Base-by-base conservation (phyloP, 2,888 invertebrate genomes). In the Eupsilia transversa region DNA sequence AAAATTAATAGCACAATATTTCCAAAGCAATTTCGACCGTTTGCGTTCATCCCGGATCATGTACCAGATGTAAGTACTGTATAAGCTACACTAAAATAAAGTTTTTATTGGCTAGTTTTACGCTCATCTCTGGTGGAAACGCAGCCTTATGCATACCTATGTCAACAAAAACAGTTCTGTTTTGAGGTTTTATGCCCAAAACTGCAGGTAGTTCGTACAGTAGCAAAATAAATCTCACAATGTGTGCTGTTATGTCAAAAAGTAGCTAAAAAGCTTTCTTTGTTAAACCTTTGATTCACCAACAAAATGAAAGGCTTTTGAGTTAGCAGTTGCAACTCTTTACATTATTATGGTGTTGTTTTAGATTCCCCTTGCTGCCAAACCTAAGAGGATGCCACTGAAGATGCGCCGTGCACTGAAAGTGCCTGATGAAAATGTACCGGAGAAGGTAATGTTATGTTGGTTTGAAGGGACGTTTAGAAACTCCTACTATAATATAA, bases 61-160 rank as follows among this genome's bases (percentile, higher is more conserved):
- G 81, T 93, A 4, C 93, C 94, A 33, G 82, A 93, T 79, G 94
- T 94, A 85, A 91, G 94, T 92, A 57, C 54, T 65, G 6, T 33
- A n/a, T 17, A 33, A 23, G 30, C 14, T 43, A 43, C 27, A 27
- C 14, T 23, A 23, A 30, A 64, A 46, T 12, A 27, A 27, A 14
- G 7, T 30, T 23, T 30, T n/a, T n/a, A n/a, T n/a, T n/a, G n/a
- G n/a, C n/a, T n/a, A n/a, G n/a, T n/a, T n/a, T n/a, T n/a, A n/a
- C n/a, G n/a, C n/a, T n/a, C n/a, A n/a, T n/a, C n/a, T n/a, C n/a
- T n/a, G n/a, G n/a, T n/a, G n/a, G n/a, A n/a, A n/a, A n/a, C n/a
- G n/a, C n/a, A n/a, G n/a, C n/a, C n/a, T n/a, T n/a, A n/a, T n/a
- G n/a, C n/a, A n/a, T n/a, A n/a, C n/a, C n/a, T n/a, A n/a, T n/a